A percentile compares a stretch with the other conserved stretches of the same genome.
phyloP scores from a whole-genome alignment of 2,113 vertebrate species.

The Proterorhinus semilunaris region DNA sequence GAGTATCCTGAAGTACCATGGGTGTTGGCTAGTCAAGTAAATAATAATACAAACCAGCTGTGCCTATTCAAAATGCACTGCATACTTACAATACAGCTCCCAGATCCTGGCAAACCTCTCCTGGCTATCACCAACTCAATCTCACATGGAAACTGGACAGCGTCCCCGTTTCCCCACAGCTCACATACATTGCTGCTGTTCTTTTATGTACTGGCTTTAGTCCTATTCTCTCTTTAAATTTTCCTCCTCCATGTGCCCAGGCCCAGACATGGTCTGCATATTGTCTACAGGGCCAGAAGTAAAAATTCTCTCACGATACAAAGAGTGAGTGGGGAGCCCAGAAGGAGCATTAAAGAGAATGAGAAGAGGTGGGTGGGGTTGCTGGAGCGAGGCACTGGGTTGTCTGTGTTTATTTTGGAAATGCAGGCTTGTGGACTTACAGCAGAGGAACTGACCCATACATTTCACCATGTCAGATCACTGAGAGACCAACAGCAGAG shows the following conservation, averaged over 20 bases:
- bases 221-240: conserved; percentile 34
- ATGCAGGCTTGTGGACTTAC: conserved; percentile 51
- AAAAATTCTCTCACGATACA: conserved; percentile 55
- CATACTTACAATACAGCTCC: conserved; percentile 29
- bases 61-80: conserved; percentile 47
- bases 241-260: conserved; percentile 35
- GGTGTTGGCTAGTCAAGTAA: conserved; percentile 70
- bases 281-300: conserved; percentile 41
- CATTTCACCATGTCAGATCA: conserved; percentile 37
- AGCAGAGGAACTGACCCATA: conserved; percentile 60
- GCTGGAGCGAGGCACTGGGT: conserved; percentile 59
- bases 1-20: conserved; percentile 55
- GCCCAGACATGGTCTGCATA: conserved; percentile 55
- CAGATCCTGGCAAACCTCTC: conserved; percentile 12
- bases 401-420: conserved; percentile 79
- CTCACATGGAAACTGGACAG: conserved; percentile 18
- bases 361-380: conserved; percentile 61
- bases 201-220: conserved; percentile 32
- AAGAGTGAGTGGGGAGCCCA: conserved; percentile 41
- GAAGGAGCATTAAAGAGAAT: conserved; percentile 47
- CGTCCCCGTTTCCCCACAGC: conserved; percentile 16
- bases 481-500: conserved; percentile 15
- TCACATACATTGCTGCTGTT: conserved; percentile 30
- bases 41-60: conserved; percentile 77
- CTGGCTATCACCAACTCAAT: conserved; percentile 29